Evolutionary conservation across 2,113 vertebrate genomes (phyloP), one percentile per base, ranked within the genome.

Genomic region (Nibea albiflora): DNA sequence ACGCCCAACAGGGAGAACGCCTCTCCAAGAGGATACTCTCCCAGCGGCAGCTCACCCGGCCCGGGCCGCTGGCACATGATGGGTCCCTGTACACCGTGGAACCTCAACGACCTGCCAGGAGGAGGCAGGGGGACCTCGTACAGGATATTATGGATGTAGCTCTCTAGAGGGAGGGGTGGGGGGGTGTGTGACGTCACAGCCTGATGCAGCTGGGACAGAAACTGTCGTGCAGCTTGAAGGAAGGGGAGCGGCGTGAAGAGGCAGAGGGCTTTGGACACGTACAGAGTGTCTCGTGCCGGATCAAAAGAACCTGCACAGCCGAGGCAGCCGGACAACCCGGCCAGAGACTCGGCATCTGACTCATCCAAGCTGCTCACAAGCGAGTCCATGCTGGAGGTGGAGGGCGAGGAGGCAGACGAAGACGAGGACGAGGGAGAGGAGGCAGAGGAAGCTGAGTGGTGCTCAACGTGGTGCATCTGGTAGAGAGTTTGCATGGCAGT

Each of bases 391-490:
- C 97, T 98, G 93, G 96, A 98, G 0, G 97, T 97, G 28, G 97
- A 98, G 0, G 98, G 98, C 0, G 98, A 96, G 0, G 93, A 97
- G 19, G 96, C 95, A 0, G 96, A 96, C 70, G 96, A 95, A 60
- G 94, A 89, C 0, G 92, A 86, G 76, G 94, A 89, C 0, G 91
- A 81, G n/a, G 90, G 0, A 80, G 77, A 96, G 89, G 95, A 95
- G 78, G 94, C 85, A 20, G 92, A 87, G 1, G 93, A 88, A 9
- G 92, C 86, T 57, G 94, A 90, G 69, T 94, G 94, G 53, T 95
- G 97, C 94, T 99, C 98, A 0, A 98, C 98, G 0, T 97, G 96
- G 92, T 99, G 97, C 98, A 99, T 99, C 93, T 98, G 97, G 91
- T 96, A 97, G 5, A 99, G 96, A 0, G 97, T 98, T 88, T 98